phyloP scores from a whole-genome alignment of 2,888 invertebrate species.

The Caenorhabditis doughertyi region DNA sequence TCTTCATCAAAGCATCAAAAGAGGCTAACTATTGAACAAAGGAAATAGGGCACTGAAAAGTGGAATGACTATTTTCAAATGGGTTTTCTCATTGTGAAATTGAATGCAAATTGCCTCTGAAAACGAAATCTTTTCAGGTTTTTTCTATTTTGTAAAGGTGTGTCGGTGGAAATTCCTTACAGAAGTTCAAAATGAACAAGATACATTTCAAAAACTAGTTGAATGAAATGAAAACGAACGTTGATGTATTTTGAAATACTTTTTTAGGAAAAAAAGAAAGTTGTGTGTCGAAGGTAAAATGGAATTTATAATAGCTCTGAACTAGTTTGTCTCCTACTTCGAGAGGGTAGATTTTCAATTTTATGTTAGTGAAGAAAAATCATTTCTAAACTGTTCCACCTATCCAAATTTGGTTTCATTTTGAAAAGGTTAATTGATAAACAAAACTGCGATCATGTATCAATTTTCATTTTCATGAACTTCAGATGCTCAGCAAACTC shows the following conservation, averaged over 20 bases:
- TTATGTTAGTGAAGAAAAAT: too few relatives aligned
- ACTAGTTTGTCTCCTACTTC: too few relatives aligned
- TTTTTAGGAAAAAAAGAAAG: too few relatives aligned
- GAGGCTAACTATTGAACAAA: constrained; percentile 37
- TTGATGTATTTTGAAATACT: not conserved
- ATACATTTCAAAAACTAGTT: not conserved
- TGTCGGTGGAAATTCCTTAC: not conserved
- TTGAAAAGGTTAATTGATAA: too few relatives aligned
- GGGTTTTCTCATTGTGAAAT: not conserved
- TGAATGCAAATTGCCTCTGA: not conserved
- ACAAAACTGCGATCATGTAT: too few relatives aligned
- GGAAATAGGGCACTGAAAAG: constrained; percentile 4
- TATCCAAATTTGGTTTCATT: too few relatives aligned
- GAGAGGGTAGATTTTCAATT: too few relatives aligned
- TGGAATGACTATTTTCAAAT: constrained; percentile 13
- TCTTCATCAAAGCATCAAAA: constrained; percentile 38
- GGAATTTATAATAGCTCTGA: too few relatives aligned
- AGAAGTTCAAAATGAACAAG: not conserved
- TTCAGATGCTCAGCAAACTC: too few relatives aligned
- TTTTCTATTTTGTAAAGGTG: not conserved
- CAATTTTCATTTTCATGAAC: too few relatives aligned
- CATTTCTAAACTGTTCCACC: too few relatives aligned
- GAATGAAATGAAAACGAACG: constrained; percentile 5
- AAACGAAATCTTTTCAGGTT: constrained; percentile 6
- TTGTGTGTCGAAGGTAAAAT: too few relatives aligned